Evolutionary conservation across 2,113 vertebrate genomes (phyloP).

Genomic region (Colossoma macropomum): DNA sequence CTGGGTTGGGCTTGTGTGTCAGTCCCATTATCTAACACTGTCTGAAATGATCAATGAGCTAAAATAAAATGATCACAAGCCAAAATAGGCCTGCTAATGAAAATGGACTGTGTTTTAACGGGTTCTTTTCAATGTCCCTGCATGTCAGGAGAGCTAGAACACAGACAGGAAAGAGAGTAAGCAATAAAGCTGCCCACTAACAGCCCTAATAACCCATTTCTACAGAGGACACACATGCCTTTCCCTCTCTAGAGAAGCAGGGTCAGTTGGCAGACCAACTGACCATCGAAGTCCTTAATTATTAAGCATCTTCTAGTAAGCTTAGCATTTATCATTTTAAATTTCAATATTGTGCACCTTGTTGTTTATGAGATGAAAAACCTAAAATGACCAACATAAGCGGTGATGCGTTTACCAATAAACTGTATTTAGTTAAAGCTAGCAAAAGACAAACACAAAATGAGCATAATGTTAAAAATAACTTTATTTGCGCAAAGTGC

Average conservation of each 20-base stretch:
- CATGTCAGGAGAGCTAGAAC: conserved; percentile 74
- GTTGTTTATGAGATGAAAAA: no score
- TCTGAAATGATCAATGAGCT: conserved; percentile 90
- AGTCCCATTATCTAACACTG: conserved; percentile 84
- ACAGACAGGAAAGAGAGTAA: conserved; percentile 66
- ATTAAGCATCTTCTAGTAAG: conserved; percentile 5
- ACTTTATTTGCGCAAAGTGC: conserved; percentile 49
- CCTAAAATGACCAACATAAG: no score
- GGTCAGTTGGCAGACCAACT: conserved; percentile 47
- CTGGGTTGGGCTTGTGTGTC: conserved; percentile 82
- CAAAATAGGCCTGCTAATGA: conserved; percentile 91
- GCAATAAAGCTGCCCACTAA: conserved; percentile 77
- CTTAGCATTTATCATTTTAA: conserved; percentile 47
- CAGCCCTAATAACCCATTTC: conserved; percentile 60
- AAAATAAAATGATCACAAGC: conserved; percentile 91
- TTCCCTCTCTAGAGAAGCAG: conserved; percentile 50
- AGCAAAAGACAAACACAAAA: background rate
- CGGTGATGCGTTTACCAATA: no score
- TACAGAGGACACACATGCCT: conserved; percentile 47
- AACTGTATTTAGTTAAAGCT: no score
- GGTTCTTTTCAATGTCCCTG: conserved; percentile 70
- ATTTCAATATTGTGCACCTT: background rate
- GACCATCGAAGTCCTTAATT: conserved; percentile 39
- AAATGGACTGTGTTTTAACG: conserved; percentile 84
- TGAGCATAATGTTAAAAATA: conserved; percentile 1